Conservation (phyloP, 2,888 invertebrate species). For the Ophion ellenae region DNA sequence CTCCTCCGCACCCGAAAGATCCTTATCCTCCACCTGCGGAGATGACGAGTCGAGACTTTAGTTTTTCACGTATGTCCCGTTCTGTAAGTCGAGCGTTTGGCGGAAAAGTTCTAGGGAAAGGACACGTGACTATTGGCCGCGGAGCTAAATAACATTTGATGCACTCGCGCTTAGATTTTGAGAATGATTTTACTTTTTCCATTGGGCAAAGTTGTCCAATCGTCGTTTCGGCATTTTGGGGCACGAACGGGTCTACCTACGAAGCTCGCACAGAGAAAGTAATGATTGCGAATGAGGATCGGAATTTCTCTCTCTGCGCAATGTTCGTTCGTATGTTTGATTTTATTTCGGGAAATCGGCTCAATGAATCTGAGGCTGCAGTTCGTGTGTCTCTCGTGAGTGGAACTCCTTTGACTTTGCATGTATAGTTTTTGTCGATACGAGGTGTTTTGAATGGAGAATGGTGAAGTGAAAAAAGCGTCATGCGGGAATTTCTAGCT, state of each 20-base stretch:
- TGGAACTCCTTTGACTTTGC: conserved; percentile 17
- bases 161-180: background rate
- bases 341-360: background rate
- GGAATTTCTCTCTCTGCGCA: background rate
- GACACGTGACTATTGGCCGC: conserved; percentile 39
- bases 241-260: background rate
- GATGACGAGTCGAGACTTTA: conserved; percentile 58
- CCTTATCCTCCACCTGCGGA: conserved; percentile 85
- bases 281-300: background rate
- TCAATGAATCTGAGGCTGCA: conserved; percentile 34
- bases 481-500: conserved; percentile 72
- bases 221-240: background rate
- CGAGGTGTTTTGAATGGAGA: conserved; percentile 39
- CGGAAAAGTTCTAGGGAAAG: conserved; percentile 25
- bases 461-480: conserved; percentile 72
- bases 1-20: conserved; percentile 86
- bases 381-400: conserved; percentile 44
- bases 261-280: background rate
- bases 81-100: background rate
- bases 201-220: background rate
- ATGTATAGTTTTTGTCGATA: conserved; percentile 43
- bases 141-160: background rate
- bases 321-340: background rate
- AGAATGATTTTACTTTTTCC: background rate
- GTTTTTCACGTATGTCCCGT: conserved; percentile 72